Conservation (phyloP, 2,113 vertebrate species). For the Alouatta palliata region DNA sequence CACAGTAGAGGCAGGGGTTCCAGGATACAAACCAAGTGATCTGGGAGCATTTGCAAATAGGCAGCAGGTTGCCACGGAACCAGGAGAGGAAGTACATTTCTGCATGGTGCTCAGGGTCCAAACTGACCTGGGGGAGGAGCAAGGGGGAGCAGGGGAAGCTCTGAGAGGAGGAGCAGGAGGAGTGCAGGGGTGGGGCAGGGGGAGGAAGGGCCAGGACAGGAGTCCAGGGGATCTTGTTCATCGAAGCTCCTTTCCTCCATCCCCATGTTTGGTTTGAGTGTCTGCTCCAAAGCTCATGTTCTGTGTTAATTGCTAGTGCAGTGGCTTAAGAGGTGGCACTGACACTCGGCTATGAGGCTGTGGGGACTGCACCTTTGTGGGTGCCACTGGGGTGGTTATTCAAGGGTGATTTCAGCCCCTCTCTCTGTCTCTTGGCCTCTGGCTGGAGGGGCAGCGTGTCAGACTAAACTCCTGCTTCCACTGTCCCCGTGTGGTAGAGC, state of each 20-base stretch:
- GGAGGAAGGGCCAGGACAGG: neutral
- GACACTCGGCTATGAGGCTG: fast-evolving
- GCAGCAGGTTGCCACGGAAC: fast-evolving
- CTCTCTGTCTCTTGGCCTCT: no score
- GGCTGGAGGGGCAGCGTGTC: no score
- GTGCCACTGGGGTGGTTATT: no score
- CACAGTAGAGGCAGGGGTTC: neutral
- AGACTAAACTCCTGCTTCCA: no score
- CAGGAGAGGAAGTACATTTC: neutral
- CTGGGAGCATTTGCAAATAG: fast-evolving
- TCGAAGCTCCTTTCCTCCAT: no score
- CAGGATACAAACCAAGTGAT: conserved; percentile 34
- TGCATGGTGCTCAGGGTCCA: fast-evolving
- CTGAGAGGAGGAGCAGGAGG: neutral
- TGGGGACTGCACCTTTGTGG: no score
- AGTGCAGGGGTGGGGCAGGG: fast-evolving
- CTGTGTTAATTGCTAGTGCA: no score
- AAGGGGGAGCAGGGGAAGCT: fast-evolving
- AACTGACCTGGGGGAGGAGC: neutral
- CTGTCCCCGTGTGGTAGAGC: fast-evolving
- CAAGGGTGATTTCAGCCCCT: no score
- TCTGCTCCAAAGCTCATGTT: no score
- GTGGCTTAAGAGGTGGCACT: no score
- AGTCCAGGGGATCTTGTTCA: neutral
- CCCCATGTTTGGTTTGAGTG: no score